A percentile compares a stretch with the other conserved stretches of the same genome.
These are phyloP conservation scores for Drosophila pachea DNA, from an alignment of 1,140 invertebrate genomes.

Conservation along the genomic window DNA sequence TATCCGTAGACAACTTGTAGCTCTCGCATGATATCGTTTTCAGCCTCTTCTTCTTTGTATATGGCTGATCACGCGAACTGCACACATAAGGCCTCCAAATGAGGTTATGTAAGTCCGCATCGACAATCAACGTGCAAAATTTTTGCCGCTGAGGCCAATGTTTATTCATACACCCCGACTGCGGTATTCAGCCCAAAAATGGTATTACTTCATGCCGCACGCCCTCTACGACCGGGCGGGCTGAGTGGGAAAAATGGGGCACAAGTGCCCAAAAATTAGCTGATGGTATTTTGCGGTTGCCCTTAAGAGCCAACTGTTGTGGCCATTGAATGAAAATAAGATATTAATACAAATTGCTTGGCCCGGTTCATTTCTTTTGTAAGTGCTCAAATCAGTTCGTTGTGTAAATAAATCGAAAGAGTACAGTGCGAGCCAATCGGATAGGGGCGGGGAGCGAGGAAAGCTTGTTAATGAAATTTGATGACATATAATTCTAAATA, in stretches of 20 bases:
- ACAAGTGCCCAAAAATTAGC: slow-evolving; percentile 50
- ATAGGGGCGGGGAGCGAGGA: neutral
- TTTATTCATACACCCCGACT: slow-evolving; percentile 56
- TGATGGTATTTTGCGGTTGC: slow-evolving; percentile 51
- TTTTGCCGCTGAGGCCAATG: slow-evolving; percentile 39
- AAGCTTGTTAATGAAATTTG: neutral
- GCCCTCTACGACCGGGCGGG: slow-evolving; percentile 17
- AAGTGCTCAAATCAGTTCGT: slow-evolving; percentile 36
- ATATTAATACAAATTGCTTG: slow-evolving; percentile 15
- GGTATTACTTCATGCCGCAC: slow-evolving; percentile 30
- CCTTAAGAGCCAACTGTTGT: slow-evolving; percentile 55
- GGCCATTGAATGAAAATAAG: slow-evolving; percentile 21
- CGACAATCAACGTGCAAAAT: slow-evolving; percentile 28
- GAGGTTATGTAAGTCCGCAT: slow-evolving; percentile 60
- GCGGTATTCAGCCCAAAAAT: neutral
- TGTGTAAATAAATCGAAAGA: slow-evolving; percentile 45
- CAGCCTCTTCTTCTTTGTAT: slow-evolving; percentile 30
- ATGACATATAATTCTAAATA: no score
- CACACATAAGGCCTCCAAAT: slow-evolving; percentile 55
- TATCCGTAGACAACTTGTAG: no score
- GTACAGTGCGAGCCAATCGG: neutral
- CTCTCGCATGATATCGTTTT: slow-evolving; percentile 36
- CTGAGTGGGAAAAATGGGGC: slow-evolving; percentile 46
- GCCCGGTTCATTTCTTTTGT: slow-evolving; percentile 23
- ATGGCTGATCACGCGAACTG: slow-evolving; percentile 62